Percentiles rank a stretch among this genome's conserved stretches.
Conservation (phyloP, 2,797 vertebrate species). For the Enteromius unitaeniatus region DNA sequence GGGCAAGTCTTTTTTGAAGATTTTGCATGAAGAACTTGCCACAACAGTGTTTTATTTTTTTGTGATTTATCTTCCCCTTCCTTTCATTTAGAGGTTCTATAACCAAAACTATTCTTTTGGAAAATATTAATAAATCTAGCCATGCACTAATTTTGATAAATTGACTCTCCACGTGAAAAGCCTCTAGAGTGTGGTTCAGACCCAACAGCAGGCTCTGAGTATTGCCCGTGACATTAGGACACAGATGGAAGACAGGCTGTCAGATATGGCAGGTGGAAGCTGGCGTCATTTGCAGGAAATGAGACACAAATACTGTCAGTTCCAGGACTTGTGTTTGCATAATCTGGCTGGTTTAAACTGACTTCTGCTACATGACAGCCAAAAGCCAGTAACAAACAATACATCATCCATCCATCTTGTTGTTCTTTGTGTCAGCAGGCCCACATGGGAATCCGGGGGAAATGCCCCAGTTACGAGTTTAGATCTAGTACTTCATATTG, state of each 20-base stretch:
- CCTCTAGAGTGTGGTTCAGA: neutral
- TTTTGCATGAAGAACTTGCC: neutral
- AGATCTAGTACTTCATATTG: constrained; percentile 5
- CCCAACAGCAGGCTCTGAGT: neutral
- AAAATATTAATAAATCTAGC: neutral
- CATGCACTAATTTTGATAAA: neutral
- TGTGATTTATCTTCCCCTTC: neutral
- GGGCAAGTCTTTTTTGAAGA: neutral
- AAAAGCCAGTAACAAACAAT: constrained; percentile 25
- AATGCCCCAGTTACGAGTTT: constrained; percentile 10
- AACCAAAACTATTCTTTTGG: neutral
- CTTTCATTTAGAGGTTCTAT: neutral
- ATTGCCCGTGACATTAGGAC: neutral
- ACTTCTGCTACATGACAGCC: constrained; percentile 36
- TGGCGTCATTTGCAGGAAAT: constrained; percentile 12
- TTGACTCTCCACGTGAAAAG: neutral
- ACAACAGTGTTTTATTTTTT: neutral
- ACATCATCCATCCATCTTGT: constrained; percentile 23
- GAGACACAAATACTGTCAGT: constrained; percentile 22
- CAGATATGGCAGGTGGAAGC: constrained; percentile 23
- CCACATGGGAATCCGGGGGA: neutral
- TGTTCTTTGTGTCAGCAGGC: constrained; percentile 21
- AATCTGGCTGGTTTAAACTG: constrained; percentile 9
- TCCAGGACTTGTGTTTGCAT: constrained; percentile 16
- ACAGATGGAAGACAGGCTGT: constrained; percentile 29